phyloP scores from a whole-genome alignment of 2,113 vertebrate genomes.

The Leptobrachium ailaonicum region DNA sequence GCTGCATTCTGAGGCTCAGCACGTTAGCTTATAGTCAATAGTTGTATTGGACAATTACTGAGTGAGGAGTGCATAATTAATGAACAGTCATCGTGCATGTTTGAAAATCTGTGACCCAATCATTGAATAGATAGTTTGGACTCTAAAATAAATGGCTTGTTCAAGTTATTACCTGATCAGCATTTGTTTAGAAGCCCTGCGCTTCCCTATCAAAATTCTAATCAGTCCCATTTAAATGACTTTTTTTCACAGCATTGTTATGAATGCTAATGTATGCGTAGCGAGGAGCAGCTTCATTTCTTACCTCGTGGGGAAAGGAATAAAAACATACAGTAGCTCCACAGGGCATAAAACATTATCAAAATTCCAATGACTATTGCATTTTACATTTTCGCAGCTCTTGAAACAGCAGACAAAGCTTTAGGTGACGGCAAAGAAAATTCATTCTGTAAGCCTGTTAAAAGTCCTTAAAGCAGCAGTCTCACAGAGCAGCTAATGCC shows the following conservation, averaged over 20 bases:
- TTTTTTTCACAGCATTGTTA: conserved; percentile 56
- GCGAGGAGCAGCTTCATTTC: conserved; percentile 61
- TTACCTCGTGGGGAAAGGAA: conserved; percentile 60
- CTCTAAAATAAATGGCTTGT: conserved; percentile 59
- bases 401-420: conserved; percentile 39
- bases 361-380: conserved; percentile 55
- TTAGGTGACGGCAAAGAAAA: conserved; percentile 51
- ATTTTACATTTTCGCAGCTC: conserved; percentile 59
- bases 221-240: conserved; percentile 59
- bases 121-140: conserved; percentile 50
- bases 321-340: conserved; percentile 57
- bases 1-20: conserved; percentile 39
- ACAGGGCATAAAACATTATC: conserved; percentile 59
- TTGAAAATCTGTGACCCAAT: conserved; percentile 59
- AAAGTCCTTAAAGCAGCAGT: conserved; percentile 25
- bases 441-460: conserved; percentile 16
- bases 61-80: conserved; percentile 59
- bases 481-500: background rate
- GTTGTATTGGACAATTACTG: conserved; percentile 57
- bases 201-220: conserved; percentile 59
- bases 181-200: conserved; percentile 58
- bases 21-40: conserved; percentile 48
- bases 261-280: conserved; percentile 65
- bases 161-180: conserved; percentile 59
- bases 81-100: conserved; percentile 47